phyloP scores from a whole-genome alignment of 2,113 vertebrate species.

The Peromyscus californicus region DNA sequence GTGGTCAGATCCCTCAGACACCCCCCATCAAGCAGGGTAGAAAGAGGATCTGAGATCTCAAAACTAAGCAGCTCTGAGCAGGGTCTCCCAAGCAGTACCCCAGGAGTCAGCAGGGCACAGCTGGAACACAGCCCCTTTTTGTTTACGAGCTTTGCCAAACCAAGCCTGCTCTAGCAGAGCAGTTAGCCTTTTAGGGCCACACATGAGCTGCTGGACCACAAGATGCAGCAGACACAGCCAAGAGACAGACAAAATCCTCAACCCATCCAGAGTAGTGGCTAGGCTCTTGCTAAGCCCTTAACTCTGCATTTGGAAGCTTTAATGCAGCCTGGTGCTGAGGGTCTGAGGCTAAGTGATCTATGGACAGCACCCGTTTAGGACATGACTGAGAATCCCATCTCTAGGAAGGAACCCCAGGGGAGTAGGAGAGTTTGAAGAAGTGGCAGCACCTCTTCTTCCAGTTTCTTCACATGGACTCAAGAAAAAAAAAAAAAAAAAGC shows the following conservation, averaged over 20 bases:
- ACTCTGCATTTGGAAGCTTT: background rate
- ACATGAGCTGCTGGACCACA: background rate
- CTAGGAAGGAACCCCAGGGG: background rate
- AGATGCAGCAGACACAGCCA: background rate
- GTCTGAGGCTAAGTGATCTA: background rate
- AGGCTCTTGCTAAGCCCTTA: background rate
- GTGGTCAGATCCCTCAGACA: background rate
- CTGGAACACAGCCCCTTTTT: background rate
- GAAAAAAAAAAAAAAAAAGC: background rate
- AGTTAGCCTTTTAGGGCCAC: background rate
- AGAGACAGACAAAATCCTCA: background rate
- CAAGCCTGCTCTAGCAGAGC: background rate
- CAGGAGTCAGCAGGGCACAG: background rate
- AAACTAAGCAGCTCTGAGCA: background rate
- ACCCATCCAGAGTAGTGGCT: background rate
- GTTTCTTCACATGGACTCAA: background rate
- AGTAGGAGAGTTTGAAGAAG: background rate
- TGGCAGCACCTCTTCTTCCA: background rate
- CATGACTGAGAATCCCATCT: background rate
- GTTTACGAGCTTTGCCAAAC: background rate
- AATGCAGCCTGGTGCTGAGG: accelerated
- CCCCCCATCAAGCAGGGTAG: accelerated
- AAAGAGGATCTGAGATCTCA: background rate
- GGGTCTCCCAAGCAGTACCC: background rate
- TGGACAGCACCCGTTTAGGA: accelerated